Base-by-base conservation (phyloP, 2,888 invertebrate species). In the Steinernema carpocapsae region DNA sequence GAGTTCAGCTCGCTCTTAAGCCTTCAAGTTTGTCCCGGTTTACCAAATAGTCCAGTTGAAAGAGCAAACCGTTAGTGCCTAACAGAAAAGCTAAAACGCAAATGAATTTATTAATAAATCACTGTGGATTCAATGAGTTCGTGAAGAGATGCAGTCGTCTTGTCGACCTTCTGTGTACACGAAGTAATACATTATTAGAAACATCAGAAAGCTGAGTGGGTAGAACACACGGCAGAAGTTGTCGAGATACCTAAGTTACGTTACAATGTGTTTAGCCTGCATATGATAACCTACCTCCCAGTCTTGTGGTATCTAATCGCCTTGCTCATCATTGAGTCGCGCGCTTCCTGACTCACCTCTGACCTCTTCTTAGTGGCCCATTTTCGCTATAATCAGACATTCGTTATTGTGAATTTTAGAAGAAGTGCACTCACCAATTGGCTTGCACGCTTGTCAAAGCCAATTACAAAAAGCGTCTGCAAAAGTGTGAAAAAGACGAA, bases 401-500 rank as follows among this genome's bases (percentile, higher is more conserved):
- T 10, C 29, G n/a, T 1, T 14, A 12, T n/a, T 12, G 37, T 24
- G 37, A 26, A 22, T n/a, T 48, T 26, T 43, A 19, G 19, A 59
- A 14, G 29, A 42, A 45, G 32, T 6, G 72, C 51, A 64, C 72
- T 71, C 71, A 84, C 83, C 79, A 87, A 76, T 76, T 85, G 84
- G 72, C 80, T 84, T n/a, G 87, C 83, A 74, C 85, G 71, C 73
- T 86, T 87, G 64, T 87, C 87, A 70, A 87, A 86, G 45, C 87
- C 87, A 71, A 87, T 87, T 1, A 87, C 87, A 59, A 87, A 85
- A 1, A 87, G 79, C 1, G 87, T 87, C 71, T 87, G 87, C 10
- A 87, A 80, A 7, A 87, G 79, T 2, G 87, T 87, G 77, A 87
- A 84, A 76, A 87, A 87, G 0, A 87, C 87, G 74, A 87, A 87